Evolutionary conservation across 1,140 invertebrate species (phyloP).

Genomic region (Steinernema feltiae): DNA sequence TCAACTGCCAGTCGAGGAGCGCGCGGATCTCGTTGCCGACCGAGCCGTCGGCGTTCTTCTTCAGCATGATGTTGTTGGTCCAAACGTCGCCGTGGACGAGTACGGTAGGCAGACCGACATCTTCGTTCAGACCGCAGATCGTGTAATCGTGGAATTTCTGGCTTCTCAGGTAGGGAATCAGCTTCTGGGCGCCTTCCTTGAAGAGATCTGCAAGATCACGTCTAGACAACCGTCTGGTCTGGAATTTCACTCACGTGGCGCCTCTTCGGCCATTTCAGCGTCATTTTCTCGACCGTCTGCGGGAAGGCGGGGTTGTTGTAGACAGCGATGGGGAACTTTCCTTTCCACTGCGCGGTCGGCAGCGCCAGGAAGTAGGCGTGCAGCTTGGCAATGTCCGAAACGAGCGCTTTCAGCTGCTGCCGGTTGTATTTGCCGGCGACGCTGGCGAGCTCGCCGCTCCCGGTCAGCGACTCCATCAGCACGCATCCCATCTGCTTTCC

Average conservation of each 20-base stretch:
- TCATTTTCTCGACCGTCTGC: not conserved
- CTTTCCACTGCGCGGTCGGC: not conserved
- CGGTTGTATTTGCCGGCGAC: not conserved
- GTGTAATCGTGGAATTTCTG: not conserved
- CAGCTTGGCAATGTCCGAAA: not conserved
- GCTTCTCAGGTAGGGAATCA: not conserved
- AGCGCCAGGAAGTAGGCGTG: not conserved
- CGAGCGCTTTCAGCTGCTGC: not conserved
- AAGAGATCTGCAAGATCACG: not conserved
- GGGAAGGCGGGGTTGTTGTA: not conserved
- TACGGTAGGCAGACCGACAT: constrained; percentile 9
- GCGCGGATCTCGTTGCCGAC: not conserved
- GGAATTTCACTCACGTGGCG: too few species aligned
- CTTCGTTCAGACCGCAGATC: not conserved
- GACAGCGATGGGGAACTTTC: not conserved
- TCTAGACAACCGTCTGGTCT: too few species aligned
- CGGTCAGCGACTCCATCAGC: not conserved
- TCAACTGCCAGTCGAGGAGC: not conserved
- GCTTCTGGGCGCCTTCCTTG: not conserved
- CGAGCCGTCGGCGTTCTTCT: not conserved
- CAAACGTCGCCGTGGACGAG: constrained; percentile 33
- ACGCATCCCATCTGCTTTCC: not conserved
- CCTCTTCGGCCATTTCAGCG: not conserved
- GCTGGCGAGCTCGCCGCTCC: not conserved
- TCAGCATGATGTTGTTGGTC: constrained; percentile 29